These are phyloP conservation scores for Channa argus DNA, from an alignment of 2,113 vertebrate species.

Conservation along the genomic window DNA sequence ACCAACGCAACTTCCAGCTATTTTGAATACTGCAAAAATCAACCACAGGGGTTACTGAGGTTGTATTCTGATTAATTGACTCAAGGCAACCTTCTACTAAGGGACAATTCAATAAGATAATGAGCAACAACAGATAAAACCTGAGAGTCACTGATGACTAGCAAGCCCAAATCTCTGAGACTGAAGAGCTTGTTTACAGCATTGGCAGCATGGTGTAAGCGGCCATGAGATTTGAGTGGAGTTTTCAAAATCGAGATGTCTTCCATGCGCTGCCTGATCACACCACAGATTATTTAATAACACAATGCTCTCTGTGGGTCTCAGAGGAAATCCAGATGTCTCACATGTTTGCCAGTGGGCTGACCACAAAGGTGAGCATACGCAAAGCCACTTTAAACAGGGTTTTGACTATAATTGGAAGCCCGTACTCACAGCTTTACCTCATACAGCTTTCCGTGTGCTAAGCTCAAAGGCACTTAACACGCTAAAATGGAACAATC, in stretches of 20 bases:
- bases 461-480: not conserved
- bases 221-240: not conserved
- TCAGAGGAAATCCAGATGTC: constrained; percentile 25
- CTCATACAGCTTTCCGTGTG: not conserved
- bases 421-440: not conserved
- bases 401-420: constrained; percentile 11
- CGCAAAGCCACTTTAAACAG: not conserved
- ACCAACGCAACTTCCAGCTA: not conserved
- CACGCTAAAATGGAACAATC: constrained; percentile 29
- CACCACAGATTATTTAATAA: not conserved
- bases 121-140: constrained; percentile 2
- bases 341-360: not conserved
- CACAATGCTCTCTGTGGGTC: constrained; percentile 7
- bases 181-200: constrained; percentile 40
- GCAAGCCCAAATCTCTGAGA: constrained; percentile 17
- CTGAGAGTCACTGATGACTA: not conserved
- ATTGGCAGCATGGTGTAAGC: not conserved
- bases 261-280: not conserved
- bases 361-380: constrained; percentile 14
- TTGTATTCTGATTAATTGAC: not conserved
- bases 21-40: constrained; percentile 1
- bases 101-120: not conserved
- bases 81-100: not conserved
- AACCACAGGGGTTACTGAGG: not conserved
- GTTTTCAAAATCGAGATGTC: not conserved